phyloP scores from a whole-genome alignment of 2,888 invertebrate species.

The Drosophila maculinotata region DNA sequence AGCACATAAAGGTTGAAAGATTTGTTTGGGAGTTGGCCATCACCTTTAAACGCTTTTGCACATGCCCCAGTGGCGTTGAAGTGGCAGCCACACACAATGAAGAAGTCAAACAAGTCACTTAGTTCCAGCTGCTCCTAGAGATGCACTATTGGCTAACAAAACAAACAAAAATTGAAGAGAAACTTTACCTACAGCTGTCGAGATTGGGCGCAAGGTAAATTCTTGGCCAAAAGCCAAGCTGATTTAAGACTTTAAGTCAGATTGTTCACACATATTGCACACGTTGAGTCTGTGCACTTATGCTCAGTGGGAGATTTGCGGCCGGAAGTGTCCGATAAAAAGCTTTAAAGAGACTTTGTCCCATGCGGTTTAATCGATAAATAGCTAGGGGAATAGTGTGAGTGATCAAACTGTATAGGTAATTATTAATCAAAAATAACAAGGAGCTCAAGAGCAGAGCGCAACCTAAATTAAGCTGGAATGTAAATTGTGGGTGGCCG shows the following conservation, averaged over 20 bases:
- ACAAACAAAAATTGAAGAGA: slow-evolving; percentile 1
- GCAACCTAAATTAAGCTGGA: neutral
- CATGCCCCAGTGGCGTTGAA: slow-evolving; percentile 36
- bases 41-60: slow-evolving; percentile 51
- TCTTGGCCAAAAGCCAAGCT: slow-evolving; percentile 59
- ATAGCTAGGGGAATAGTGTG: slow-evolving; percentile 6
- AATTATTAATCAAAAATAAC: slow-evolving; percentile 28
- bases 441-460: neutral
- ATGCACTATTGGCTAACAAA: slow-evolving; percentile 58
- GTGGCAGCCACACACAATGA: slow-evolving; percentile 58
- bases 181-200: slow-evolving; percentile 37
- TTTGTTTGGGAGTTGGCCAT: slow-evolving; percentile 40
- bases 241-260: slow-evolving; percentile 62
- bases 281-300: slow-evolving; percentile 46
- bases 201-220: slow-evolving; percentile 7
- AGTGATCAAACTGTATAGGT: slow-evolving; percentile 41
- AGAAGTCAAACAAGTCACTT: slow-evolving; percentile 78
- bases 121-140: slow-evolving; percentile 36
- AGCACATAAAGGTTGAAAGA: slow-evolving; percentile 31
- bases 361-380: slow-evolving; percentile 21
- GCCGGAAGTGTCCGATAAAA: slow-evolving; percentile 70
- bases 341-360: slow-evolving; percentile 25
- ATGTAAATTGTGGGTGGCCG: slow-evolving; percentile 1
- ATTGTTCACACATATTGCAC: slow-evolving; percentile 41
- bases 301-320: slow-evolving; percentile 57